Conservation (phyloP, 2,888 invertebrate genomes). For the Euplagia quadripunctaria region DNA sequence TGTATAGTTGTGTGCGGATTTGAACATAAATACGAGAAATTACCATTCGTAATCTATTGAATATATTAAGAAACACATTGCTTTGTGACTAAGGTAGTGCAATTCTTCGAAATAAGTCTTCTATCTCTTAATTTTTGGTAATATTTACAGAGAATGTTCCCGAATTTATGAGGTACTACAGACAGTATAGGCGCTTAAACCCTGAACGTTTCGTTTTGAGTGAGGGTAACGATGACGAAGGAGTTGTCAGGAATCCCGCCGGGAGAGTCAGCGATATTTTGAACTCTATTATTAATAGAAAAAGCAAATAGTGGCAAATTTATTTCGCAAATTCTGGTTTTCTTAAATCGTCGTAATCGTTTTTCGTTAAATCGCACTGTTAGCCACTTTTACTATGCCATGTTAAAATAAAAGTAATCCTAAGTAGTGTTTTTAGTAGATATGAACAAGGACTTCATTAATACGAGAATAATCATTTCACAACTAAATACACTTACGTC, state of each 20-base stretch:
- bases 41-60: no score
- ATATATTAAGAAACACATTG: no score
- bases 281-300: slow-evolving; percentile 54
- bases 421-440: no score
- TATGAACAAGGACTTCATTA: no score
- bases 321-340: background rate
- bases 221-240: slow-evolving; percentile 23
- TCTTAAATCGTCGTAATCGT: no score
- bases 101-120: no score
- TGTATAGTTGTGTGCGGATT: no score
- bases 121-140: background rate
- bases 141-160: slow-evolving; percentile 46
- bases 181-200: slow-evolving; percentile 50
- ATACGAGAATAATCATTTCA: no score
- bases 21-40: no score
- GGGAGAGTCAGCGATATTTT: slow-evolving; percentile 61
- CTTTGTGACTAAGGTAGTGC: no score
- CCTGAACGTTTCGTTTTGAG: slow-evolving; percentile 54
- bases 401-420: background rate
- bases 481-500: no score
- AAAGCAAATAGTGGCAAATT: slow-evolving; percentile 14
- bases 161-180: slow-evolving; percentile 60
- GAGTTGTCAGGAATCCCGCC: slow-evolving; percentile 50
- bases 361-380: background rate
- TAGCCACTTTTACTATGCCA: background rate